phyloP scores from a whole-genome alignment of 1,140 invertebrate species.

The Orussus abietinus region DNA sequence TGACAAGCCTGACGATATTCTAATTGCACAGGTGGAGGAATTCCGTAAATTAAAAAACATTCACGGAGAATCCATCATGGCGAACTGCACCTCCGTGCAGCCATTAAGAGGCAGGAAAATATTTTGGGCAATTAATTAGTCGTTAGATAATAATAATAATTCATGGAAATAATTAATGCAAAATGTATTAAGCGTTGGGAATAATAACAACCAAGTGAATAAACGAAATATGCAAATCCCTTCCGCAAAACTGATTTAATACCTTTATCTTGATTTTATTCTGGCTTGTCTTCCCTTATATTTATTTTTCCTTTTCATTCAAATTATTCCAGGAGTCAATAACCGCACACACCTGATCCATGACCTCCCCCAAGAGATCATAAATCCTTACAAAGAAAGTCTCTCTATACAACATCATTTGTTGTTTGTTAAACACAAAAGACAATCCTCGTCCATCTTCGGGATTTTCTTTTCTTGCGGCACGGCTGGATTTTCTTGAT shows the following conservation, averaged over 20 bases:
- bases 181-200: too few species aligned
- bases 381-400: conserved; percentile 25
- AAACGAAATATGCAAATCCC: too few species aligned
- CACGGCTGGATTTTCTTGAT: background rate
- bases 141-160: too few species aligned
- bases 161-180: too few species aligned
- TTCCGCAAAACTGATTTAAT: too few species aligned
- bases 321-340: conserved; percentile 26
- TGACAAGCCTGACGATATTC: too few species aligned
- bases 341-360: conserved; percentile 16
- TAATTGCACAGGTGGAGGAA: conserved; percentile 18
- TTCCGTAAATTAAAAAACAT: conserved; percentile 31
- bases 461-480: background rate
- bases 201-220: too few species aligned
- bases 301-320: conserved; percentile 1
- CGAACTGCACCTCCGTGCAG: conserved; percentile 24
- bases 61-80: conserved; percentile 19
- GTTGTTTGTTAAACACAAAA: background rate
- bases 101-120: conserved; percentile 22
- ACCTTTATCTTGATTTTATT: too few species aligned
- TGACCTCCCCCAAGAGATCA: conserved; percentile 12
- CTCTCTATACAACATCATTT: conserved; percentile 16
- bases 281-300: background rate
- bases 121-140: conserved; percentile 21
- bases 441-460: background rate